Evolutionary conservation across 2,888 invertebrate species (phyloP).

Genomic region (Drosophila niveifrons): DNA sequence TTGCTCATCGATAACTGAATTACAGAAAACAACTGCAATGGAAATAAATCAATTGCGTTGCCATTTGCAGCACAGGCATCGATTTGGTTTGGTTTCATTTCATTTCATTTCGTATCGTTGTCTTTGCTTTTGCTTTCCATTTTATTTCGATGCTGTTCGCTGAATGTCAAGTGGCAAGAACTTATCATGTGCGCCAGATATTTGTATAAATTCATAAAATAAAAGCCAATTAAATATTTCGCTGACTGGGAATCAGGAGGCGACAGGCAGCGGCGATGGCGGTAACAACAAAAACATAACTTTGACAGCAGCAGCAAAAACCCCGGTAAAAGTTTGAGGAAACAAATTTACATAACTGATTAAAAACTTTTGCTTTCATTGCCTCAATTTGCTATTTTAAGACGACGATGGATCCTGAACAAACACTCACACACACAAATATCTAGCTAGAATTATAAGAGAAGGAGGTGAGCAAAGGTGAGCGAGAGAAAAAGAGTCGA

Average conservation of each 20-base stretch:
- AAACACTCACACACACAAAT: background rate
- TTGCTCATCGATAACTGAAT: conserved; percentile 4
- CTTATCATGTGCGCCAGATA: conserved; percentile 20
- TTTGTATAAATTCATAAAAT: conserved; percentile 49
- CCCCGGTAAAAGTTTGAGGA: conserved; percentile 49
- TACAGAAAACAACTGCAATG: conserved; percentile 17
- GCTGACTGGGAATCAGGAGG: conserved; percentile 10
- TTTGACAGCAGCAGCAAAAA: conserved; percentile 40
- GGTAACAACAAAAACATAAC: conserved; percentile 22
- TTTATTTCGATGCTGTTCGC: background rate
- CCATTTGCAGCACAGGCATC: conserved; percentile 29
- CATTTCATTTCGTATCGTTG: background rate
- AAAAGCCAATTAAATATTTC: conserved; percentile 67
- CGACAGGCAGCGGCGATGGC: conserved; percentile 11
- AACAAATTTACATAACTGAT: conserved; percentile 80
- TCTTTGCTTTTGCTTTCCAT: background rate
- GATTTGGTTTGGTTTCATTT: background rate
- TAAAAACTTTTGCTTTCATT: conserved; percentile 72
- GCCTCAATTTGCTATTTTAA: conserved; percentile 60
- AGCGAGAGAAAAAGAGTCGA: conserved; percentile 14
- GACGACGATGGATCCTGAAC: conserved; percentile 19
- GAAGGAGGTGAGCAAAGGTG: conserved; percentile 20
- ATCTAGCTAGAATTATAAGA: background rate
- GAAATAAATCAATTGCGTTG: conserved; percentile 41
- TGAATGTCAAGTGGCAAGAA: conserved; percentile 14